Conservation (phyloP, 2,113 vertebrate species). For the Lota lota region DNA sequence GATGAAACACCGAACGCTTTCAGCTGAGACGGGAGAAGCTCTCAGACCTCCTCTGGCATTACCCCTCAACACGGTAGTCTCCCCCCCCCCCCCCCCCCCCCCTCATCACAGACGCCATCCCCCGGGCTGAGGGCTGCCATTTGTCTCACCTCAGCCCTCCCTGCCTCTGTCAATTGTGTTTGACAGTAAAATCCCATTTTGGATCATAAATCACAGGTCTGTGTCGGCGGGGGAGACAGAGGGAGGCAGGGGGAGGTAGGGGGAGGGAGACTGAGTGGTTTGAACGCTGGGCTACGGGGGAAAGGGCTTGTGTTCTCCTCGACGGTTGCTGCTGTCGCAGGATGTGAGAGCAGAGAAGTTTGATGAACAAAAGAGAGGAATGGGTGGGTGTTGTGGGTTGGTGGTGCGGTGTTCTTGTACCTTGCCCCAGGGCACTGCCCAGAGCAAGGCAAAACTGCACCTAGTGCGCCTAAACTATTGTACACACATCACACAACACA, state of each 20-base stretch:
- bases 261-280: neutral
- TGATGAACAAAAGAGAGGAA: no score
- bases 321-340: no score
- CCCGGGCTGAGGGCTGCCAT: constrained; percentile 28
- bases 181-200: constrained; percentile 66
- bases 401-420: no score
- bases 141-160: constrained; percentile 43
- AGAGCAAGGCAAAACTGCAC: neutral
- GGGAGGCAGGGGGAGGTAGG: neutral
- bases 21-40: constrained; percentile 13
- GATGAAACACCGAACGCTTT: constrained; percentile 28
- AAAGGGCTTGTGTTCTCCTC: neutral
- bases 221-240: constrained; percentile 19
- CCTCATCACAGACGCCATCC: constrained; percentile 30
- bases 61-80: neutral
- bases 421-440: neutral
- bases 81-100: neutral
- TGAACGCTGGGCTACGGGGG: neutral
- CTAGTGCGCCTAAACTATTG: neutral
- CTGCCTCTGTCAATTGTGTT: constrained; percentile 49
- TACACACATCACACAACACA: no score
- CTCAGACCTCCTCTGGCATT: neutral
- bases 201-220: constrained; percentile 55
- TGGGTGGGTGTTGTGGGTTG: no score
- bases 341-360: no score